Percentiles rank a stretch among this genome's conserved stretches.
These are phyloP conservation scores for Pyxicephalus adspersus DNA, from an alignment of 2,113 vertebrate genomes.

Conservation along the genomic window DNA sequence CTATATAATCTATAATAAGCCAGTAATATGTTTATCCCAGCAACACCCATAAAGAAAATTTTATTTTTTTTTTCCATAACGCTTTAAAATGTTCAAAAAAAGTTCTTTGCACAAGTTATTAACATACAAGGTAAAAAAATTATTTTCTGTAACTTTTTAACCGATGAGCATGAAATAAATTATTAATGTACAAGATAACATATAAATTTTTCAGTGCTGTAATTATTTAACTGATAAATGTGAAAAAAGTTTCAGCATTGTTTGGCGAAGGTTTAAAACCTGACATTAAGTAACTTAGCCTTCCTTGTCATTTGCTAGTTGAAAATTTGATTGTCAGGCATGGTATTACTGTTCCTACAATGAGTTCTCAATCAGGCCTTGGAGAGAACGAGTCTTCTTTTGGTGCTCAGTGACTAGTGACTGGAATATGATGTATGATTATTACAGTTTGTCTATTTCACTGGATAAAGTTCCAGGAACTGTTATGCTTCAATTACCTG, in stretches of 20 bases:
- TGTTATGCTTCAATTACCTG: conserved; percentile 41
- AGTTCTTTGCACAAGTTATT: too few species aligned
- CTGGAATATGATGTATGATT: conserved; percentile 54
- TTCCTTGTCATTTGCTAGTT: conserved; percentile 21
- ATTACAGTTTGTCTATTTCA: conserved; percentile 50
- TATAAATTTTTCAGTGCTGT: neutral
- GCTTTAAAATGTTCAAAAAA: too few species aligned
- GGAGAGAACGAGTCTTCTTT: conserved; percentile 38
- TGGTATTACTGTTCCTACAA: conserved; percentile 34
- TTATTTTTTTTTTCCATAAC: too few species aligned
- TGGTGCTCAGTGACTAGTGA: conserved; percentile 52
- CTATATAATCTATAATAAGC: too few species aligned
- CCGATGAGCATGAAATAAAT: too few species aligned
- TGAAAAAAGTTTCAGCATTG: conserved; percentile 25
- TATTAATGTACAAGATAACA: neutral
- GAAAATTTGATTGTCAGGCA: conserved; percentile 32
- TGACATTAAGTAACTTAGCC: conserved; percentile 31
- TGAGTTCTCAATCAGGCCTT: conserved; percentile 49
- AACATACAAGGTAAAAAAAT: too few species aligned
- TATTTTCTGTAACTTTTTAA: too few species aligned
- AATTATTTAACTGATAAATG: neutral
- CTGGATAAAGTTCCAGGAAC: conserved; percentile 33
- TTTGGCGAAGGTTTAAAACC: conserved; percentile 5
- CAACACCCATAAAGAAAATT: too few species aligned
- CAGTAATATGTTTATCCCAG: too few species aligned